Conservation (phyloP, 2,797 vertebrate genomes). For the Eidolon dupreanum region DNA sequence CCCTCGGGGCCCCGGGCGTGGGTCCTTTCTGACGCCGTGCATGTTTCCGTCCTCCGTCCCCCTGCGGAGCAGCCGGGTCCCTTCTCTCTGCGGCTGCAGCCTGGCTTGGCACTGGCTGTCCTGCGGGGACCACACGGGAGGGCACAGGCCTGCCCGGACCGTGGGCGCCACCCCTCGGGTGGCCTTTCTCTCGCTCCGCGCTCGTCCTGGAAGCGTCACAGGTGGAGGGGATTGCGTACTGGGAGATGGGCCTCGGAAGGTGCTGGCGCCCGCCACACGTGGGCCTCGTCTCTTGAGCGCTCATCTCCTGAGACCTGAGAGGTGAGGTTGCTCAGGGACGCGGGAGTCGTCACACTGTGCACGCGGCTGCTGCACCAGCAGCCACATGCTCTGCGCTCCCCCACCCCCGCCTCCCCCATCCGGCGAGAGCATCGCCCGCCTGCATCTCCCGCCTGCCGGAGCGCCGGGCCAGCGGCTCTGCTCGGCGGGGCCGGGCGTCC, state of each 20-base stretch:
- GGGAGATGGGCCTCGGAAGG: neutral
- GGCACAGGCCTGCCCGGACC: neutral
- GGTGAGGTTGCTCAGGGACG: neutral
- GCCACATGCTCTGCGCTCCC: no score
- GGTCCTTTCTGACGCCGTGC: neutral
- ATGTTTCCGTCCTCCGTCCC: neutral
- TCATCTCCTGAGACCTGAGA: neutral
- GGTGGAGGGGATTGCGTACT: no score
- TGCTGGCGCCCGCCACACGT: accelerated
- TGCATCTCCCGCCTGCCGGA: no score
- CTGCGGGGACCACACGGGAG: no score
- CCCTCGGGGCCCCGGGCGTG: no score
- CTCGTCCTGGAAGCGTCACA: accelerated
- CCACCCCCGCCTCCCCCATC: no score
- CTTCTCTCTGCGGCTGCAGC: neutral
- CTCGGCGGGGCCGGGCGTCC: no score
- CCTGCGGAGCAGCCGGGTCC: neutral
- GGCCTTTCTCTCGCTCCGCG: accelerated
- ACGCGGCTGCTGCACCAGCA: neutral
- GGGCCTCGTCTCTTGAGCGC: neutral
- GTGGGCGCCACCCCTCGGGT: accelerated
- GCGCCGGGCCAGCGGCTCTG: no score
- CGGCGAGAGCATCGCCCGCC: no score
- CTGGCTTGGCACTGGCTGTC: neutral
- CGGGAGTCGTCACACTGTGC: neutral